Evolutionary conservation across 2,113 vertebrate species (phyloP).

Genomic region (Clupea harengus): DNA sequence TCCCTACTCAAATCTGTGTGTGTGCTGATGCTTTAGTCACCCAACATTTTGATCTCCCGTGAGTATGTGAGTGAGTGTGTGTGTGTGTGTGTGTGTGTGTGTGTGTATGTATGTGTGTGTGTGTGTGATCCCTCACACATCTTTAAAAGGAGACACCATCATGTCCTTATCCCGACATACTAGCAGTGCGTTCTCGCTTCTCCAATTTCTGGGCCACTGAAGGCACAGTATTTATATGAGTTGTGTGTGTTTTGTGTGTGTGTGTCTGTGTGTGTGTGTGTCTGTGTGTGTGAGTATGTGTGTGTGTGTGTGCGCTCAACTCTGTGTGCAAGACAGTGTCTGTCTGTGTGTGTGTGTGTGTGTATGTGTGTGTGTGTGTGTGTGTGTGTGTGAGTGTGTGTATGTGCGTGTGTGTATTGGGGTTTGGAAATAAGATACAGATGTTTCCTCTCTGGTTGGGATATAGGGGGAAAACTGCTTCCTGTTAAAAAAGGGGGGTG

Average conservation of each 20-base stretch:
- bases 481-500: conserved; percentile 59
- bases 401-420: conserved; percentile 41
- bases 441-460: conserved; percentile 70
- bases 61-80: no score
- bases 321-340: conserved; percentile 49
- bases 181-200: not conserved
- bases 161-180: not conserved
- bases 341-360: conserved; percentile 40
- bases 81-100: no score
- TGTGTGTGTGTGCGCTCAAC: conserved; percentile 51
- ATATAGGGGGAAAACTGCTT: conserved; percentile 61
- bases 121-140: not conserved
- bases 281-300: conserved; percentile 41
- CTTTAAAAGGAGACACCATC: not conserved
- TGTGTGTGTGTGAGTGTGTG: conserved; percentile 24
- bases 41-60: not conserved
- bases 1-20: no score
- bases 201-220: not conserved
- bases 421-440: conserved; percentile 74
- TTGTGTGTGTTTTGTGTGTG: not conserved
- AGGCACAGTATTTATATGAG: not conserved
- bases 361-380: conserved; percentile 49
- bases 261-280: not conserved
- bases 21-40: not conserved
- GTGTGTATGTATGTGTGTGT: not conserved